Conservation (phyloP, 2,888 invertebrate genomes). For the Geophilus truncorum region DNA sequence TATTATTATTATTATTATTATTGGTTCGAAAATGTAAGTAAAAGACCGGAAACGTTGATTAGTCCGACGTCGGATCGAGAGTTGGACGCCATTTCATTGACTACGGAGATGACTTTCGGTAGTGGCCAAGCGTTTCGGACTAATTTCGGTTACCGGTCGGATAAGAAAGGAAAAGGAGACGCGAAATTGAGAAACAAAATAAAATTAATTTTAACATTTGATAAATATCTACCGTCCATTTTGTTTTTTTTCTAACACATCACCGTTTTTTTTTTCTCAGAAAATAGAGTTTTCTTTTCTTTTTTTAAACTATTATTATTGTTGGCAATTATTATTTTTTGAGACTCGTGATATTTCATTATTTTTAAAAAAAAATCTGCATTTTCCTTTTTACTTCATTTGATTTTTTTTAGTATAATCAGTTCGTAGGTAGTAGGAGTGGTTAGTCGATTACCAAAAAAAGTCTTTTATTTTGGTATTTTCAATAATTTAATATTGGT, state of each 20-base stretch:
- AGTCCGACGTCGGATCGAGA: too few species aligned
- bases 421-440: not conserved
- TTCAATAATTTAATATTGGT: slow-evolving; percentile 23
- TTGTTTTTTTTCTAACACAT: slow-evolving; percentile 1
- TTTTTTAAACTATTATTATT: not conserved
- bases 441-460: not conserved
- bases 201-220: slow-evolving; percentile 19
- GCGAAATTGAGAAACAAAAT: not conserved
- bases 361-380: slow-evolving; percentile 8
- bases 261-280: not conserved
- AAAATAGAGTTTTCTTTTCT: not conserved
- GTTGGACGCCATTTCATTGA: too few species aligned
- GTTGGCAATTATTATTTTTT: not conserved
- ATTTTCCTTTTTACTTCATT: too few species aligned
- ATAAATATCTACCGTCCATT: slow-evolving; percentile 25
- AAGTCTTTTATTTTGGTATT: not conserved
- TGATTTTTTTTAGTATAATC: too few species aligned
- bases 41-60: not conserved
- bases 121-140: not conserved
- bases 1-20: not conserved
- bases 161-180: not conserved
- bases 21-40: not conserved
- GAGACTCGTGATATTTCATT: not conserved
- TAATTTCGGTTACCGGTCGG: not conserved
- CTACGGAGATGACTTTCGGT: not conserved